Percentiles rank a stretch among this genome's conserved stretches.
These are phyloP conservation scores for Craseonycteris thonglongyai DNA, from an alignment of 2,113 vertebrate genomes.

Conservation along the genomic window DNA sequence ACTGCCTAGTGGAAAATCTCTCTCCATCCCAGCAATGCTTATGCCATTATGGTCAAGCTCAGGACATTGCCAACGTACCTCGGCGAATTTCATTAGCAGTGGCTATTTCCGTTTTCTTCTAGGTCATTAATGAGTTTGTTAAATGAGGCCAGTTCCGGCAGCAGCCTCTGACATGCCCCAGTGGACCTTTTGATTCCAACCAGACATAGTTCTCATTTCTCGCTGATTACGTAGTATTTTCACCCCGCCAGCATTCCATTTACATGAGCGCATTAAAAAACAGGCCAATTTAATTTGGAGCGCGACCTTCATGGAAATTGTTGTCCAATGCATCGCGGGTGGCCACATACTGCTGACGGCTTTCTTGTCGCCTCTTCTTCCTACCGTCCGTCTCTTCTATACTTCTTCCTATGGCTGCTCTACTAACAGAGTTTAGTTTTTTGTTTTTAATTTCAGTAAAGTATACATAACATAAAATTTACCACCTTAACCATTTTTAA, in stretches of 20 bases:
- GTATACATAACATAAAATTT: background rate
- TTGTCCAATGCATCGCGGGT: background rate
- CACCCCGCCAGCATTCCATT: background rate
- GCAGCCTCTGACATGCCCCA: background rate
- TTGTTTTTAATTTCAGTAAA: background rate
- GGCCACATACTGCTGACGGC: background rate
- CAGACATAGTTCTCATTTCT: background rate
- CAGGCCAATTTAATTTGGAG: background rate
- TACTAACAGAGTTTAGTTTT: background rate
- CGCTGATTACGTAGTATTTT: background rate
- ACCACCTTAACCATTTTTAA: background rate
- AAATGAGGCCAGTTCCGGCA: background rate
- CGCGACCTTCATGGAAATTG: background rate
- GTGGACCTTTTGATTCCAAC: constrained; percentile 13
- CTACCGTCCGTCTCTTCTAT: background rate
- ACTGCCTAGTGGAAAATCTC: constrained; percentile 37
- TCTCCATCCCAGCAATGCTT: background rate
- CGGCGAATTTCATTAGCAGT: constrained; percentile 55
- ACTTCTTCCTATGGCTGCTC: background rate
- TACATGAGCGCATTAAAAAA: background rate
- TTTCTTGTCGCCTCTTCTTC: background rate
- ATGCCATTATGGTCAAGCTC: background rate
- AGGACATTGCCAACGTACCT: constrained; percentile 10
- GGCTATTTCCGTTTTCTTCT: constrained; percentile 22
- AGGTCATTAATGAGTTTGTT: constrained; percentile 52